Conservation (phyloP, 1,140 invertebrate species). For the Seison nebaliae region DNA sequence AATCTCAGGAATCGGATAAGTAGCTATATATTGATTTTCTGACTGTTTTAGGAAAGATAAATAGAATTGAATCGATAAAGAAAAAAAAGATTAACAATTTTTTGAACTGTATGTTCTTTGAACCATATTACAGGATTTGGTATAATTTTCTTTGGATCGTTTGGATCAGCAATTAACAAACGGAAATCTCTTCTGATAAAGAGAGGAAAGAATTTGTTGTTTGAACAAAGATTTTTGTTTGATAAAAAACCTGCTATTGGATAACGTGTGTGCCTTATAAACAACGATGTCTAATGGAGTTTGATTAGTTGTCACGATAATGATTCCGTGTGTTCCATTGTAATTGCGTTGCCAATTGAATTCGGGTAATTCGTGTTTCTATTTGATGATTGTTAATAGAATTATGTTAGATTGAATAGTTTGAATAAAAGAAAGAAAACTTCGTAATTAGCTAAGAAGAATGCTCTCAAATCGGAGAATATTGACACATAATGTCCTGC, state of each 20-base stretch:
- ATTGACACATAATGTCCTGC: slow-evolving; percentile 18
- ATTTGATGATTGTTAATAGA: too few relatives aligned
- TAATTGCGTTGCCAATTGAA: too few relatives aligned
- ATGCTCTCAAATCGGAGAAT: slow-evolving; percentile 17
- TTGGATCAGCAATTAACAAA: slow-evolving; percentile 16
- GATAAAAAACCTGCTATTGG: slow-evolving; percentile 15
- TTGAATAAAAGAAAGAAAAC: slow-evolving; percentile 9
- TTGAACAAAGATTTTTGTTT: background rate
- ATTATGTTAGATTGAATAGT: slow-evolving; percentile 1
- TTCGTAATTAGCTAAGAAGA: slow-evolving; percentile 17
- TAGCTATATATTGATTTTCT: slow-evolving; percentile 13
- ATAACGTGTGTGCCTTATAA: slow-evolving; percentile 17
- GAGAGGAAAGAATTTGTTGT: background rate
- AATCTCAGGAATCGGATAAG: slow-evolving; percentile 15
- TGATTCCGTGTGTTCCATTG: slow-evolving; percentile 11
- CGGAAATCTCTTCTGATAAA: slow-evolving; percentile 18
- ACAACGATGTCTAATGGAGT: slow-evolving; percentile 15
- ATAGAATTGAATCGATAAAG: too few relatives aligned
- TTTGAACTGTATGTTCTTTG: slow-evolving; percentile 7
- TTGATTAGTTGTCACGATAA: slow-evolving; percentile 14
- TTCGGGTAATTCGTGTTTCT: too few relatives aligned
- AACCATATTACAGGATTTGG: slow-evolving; percentile 17
- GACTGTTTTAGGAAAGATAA: background rate
- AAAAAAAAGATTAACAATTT: slow-evolving; percentile 13
- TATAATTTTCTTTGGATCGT: slow-evolving; percentile 16